phyloP scores from a whole-genome alignment of 2,113 vertebrate genomes.

The Alligator mississippiensis region DNA sequence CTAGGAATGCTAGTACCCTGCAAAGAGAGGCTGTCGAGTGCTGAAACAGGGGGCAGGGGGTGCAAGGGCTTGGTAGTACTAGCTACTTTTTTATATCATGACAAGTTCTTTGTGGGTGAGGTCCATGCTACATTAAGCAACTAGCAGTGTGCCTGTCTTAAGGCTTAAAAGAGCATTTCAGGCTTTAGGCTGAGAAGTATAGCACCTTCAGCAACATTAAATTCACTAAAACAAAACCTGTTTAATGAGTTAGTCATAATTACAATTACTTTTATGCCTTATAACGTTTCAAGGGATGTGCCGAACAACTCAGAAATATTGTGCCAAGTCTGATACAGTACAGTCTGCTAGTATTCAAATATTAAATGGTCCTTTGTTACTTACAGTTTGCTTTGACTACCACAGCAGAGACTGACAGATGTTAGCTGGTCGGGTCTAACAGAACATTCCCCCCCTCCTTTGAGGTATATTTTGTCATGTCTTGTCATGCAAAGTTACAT shows the following conservation, averaged over 20 bases:
- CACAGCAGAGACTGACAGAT: neutral
- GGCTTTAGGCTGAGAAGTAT: fast-evolving
- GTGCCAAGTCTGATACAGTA: slow-evolving; percentile 26
- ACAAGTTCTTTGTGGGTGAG: neutral
- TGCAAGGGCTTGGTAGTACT: too few relatives aligned
- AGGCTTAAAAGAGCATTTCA: neutral
- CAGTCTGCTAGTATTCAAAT: neutral
- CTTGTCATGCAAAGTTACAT: slow-evolving; percentile 5
- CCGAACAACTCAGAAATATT: slow-evolving; percentile 26
- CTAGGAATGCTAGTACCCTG: too few relatives aligned
- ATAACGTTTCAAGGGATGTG: neutral
- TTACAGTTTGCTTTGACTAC: slow-evolving; percentile 56
- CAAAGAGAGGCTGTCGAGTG: too few relatives aligned
- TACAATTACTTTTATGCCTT: neutral
- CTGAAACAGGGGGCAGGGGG: too few relatives aligned
- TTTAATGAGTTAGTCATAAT: neutral
- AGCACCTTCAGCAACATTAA: neutral
- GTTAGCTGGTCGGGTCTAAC: slow-evolving; percentile 9
- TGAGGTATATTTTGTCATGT: slow-evolving; percentile 3
- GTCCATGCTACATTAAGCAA: neutral
- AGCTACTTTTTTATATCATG: neutral
- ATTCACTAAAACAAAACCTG: neutral
- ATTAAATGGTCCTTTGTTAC: slow-evolving; percentile 5
- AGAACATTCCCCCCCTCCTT: slow-evolving; percentile 3
- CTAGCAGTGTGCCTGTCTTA: fast-evolving